Conservation (phyloP, 2,113 vertebrate genomes). For the Bubo blakistoni region DNA sequence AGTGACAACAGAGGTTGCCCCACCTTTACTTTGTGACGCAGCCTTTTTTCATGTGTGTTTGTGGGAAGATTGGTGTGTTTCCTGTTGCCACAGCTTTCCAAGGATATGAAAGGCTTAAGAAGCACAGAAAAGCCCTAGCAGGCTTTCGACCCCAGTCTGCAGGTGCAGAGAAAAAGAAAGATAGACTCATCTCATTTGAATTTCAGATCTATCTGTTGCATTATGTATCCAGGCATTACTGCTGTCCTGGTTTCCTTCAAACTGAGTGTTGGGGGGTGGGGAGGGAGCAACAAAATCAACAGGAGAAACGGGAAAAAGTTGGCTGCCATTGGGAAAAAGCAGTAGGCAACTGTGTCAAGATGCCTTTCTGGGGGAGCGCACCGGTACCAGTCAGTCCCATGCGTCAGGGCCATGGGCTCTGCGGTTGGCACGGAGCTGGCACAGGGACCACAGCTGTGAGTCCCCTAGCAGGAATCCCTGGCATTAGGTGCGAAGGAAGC, state of each 20-base stretch:
- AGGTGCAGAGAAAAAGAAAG: background rate
- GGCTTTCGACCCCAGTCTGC: background rate
- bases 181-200: background rate
- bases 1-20: background rate
- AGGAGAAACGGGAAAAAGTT: background rate
- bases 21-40: background rate
- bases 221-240: accelerated
- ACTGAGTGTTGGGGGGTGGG: background rate
- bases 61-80: background rate
- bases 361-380: background rate
- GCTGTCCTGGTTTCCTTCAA: background rate
- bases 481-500: accelerated
- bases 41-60: background rate
- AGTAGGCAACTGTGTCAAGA: background rate
- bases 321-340: background rate
- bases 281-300: background rate
- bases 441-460: accelerated
- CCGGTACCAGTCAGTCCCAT: accelerated
- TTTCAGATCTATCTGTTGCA: background rate
- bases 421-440: background rate
- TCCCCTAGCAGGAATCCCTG: background rate
- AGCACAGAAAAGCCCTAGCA: background rate
- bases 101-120: background rate
- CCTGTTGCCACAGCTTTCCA: background rate
- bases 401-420: accelerated